phyloP scores from a whole-genome alignment of 1,140 invertebrate species.

The Samia ricini region DNA sequence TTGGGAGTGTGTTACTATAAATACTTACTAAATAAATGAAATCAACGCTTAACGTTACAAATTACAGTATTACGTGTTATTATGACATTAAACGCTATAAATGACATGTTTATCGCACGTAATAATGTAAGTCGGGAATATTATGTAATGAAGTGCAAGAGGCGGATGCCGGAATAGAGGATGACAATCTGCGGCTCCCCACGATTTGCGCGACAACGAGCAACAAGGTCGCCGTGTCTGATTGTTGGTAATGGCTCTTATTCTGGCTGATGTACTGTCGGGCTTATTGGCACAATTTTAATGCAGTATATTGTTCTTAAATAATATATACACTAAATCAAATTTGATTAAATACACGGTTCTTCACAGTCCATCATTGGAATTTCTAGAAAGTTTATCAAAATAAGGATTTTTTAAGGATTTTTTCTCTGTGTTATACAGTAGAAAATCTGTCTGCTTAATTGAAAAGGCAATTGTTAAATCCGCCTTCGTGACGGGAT shows the following conservation, averaged over 20 bases:
- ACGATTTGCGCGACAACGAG: constrained; percentile 69
- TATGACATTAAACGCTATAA: neutral
- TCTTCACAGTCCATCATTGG: neutral
- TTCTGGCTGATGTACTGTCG: constrained; percentile 52
- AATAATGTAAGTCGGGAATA: constrained; percentile 15
- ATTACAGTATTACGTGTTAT: neutral
- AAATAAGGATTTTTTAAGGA: neutral
- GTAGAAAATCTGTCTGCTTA: constrained; percentile 22
- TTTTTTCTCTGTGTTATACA: neutral
- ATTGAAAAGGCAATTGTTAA: constrained; percentile 32
- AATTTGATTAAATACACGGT: neutral
- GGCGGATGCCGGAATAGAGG: constrained; percentile 68
- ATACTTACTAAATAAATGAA: neutral
- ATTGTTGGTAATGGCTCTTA: constrained; percentile 73
- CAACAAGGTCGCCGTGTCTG: constrained; percentile 70
- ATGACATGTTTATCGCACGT: neutral
- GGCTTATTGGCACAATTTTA: constrained; percentile 58
- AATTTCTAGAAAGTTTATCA: neutral
- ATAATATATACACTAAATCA: constrained; percentile 12
- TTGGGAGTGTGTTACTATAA: too few species aligned
- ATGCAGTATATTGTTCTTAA: constrained; percentile 27
- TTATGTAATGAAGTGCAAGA: constrained; percentile 71
- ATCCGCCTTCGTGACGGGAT: constrained; percentile 44
- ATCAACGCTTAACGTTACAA: neutral
- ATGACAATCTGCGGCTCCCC: constrained; percentile 69